Percentiles rank a stretch among this genome's conserved stretches.
Conservation (phyloP, 2,888 invertebrate genomes). For the Gandaritis pyraliata region DNA sequence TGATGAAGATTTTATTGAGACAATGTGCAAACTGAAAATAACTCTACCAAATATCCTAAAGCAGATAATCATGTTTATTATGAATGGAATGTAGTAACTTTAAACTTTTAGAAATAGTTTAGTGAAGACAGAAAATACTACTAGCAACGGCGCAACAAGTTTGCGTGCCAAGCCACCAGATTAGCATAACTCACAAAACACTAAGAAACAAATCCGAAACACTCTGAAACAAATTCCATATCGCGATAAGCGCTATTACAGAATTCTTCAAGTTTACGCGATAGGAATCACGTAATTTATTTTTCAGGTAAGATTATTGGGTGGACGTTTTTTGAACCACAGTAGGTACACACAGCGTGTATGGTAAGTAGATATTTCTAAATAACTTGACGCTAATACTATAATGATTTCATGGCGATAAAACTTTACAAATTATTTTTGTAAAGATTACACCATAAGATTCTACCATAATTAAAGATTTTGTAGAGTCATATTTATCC, state of each 20-base stretch:
- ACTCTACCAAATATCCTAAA: no score
- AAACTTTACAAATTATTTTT: no score
- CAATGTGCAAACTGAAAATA: no score
- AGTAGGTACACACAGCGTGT: no score
- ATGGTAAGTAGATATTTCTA: neutral
- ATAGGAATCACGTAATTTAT: constrained; percentile 22
- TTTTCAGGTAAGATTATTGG: constrained; percentile 2
- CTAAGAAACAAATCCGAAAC: constrained; percentile 47
- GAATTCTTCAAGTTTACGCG: constrained; percentile 40
- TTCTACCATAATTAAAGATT: no score
- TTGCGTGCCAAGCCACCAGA: constrained; percentile 66
- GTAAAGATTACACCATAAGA: no score
- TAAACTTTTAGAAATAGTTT: constrained; percentile 11
- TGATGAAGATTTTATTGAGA: no score
- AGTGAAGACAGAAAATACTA: constrained; percentile 39
- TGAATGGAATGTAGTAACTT: no score
- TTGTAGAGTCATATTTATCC: no score
- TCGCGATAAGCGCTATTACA: constrained; percentile 46
- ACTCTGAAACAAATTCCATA: constrained; percentile 43
- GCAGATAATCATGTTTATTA: no score
- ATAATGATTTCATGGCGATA: no score
- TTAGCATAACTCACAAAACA: constrained; percentile 71
- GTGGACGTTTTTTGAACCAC: neutral
- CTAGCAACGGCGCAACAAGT: constrained; percentile 72
- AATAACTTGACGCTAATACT: no score